phyloP scores from a whole-genome alignment of 64 coral and sea anemone genomes.

The Actinia equina region DNA sequence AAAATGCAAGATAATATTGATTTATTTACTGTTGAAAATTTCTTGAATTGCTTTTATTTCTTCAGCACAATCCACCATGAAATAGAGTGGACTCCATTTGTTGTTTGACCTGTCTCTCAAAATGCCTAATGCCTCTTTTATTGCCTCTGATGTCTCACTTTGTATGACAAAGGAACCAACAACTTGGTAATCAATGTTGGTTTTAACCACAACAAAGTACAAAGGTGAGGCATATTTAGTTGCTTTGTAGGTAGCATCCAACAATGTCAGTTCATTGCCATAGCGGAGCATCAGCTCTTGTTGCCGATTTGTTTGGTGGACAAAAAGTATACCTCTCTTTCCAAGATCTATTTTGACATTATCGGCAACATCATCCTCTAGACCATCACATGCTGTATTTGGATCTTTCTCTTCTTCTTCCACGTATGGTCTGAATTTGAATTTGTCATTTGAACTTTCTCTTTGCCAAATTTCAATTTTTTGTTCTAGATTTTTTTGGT shows the following conservation, averaged over 20 bases:
- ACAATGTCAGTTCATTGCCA: slow-evolving; percentile 31
- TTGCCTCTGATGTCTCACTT: slow-evolving; percentile 22
- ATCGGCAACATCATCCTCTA: neutral
- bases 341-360: neutral
- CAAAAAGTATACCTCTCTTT: slow-evolving; percentile 19
- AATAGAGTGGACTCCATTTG: slow-evolving; percentile 43
- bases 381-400: neutral
- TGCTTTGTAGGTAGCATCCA: slow-evolving; percentile 67
- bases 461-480: slow-evolving; percentile 23
- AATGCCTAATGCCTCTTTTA: slow-evolving; percentile 31
- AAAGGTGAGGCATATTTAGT: slow-evolving; percentile 40
- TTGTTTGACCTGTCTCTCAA: slow-evolving; percentile 28
- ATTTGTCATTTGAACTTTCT: neutral
- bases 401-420: neutral
- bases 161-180: slow-evolving; percentile 58
- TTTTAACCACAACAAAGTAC: slow-evolving; percentile 59
- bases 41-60: slow-evolving; percentile 51
- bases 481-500: slow-evolving; percentile 45
- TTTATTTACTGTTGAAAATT: neutral
- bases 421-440: slow-evolving; percentile 18
- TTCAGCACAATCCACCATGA: slow-evolving; percentile 53
- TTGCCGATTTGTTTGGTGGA: slow-evolving; percentile 36
- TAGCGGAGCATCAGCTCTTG: slow-evolving; percentile 34
- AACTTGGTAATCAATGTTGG: slow-evolving; percentile 48
- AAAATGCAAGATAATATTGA: too few relatives aligned